Base-by-base conservation (phyloP, 2,888 invertebrate genomes). In the Pardosa pseudoannulata region DNA sequence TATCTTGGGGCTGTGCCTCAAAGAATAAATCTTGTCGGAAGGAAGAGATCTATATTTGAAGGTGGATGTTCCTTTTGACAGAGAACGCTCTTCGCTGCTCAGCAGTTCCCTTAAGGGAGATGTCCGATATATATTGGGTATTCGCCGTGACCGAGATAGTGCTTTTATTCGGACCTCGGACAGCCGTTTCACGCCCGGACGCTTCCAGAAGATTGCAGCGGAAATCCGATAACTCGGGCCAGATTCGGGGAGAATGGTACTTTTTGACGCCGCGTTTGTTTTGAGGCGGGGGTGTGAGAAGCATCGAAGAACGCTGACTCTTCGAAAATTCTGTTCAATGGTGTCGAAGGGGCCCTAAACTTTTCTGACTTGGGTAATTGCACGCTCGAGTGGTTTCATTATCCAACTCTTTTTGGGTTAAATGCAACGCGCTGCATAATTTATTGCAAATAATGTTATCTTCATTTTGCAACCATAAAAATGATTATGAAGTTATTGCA, bases 51-150 rank as follows among this genome's bases (percentile, higher is more conserved):
- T 56, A 56, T 56, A 56, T 56, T 56, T 19, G 56, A 23, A 56
- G 56, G 56, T 56, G 56, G 23, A 56, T 56, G 56, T 56, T 56
- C 56, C 56, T 23, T 56, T 56, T 56, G 56, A 56, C 56, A 56
- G n/a, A 16, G 16, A 16, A 23, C 23, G 56, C 56, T 56, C 56
- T 56, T 56, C 56, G 23, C 56, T 36, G 36, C 36, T 36, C 56
- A 3, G 6, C 56, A 56, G 56, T 56, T n/a, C 56, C 56, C 56
- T 56, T 56, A 56, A 56, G 56, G 56, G 56, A 56, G 23, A 56
- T 56, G 56, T 56, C 56, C 56, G 56, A 56, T 56, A 56, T n/a
- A n/a, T 56, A 56, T 56, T 56, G 56, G 56, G 56, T 56, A 23
- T 23, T 56, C 56, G 56, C 56, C 56, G 23, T 56, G 56, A 56